Base-by-base conservation (phyloP, 2,888 invertebrate species). In the Saturnia japonica region DNA sequence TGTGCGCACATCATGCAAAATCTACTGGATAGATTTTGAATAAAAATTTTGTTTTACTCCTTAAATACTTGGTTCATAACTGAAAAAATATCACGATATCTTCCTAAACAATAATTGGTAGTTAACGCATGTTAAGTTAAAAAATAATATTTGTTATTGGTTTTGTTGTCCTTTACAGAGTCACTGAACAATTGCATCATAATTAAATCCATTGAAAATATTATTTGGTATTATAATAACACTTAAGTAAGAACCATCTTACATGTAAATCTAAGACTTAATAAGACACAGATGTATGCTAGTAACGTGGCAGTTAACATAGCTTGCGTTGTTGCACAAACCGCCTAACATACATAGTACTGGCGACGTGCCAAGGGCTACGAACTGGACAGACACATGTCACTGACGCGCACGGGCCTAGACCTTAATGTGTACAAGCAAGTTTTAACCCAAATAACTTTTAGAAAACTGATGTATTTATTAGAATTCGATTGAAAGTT, bases 331-430 rank as follows among this genome's bases (percentile, higher is more conserved):
- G 64, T 64, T 54, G 57, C 66, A 54, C 69, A 28, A 60, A 43
- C 60, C 60, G 60, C 60, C 43, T 51, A 64, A 64, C 64, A 64
- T 64, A 64, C 64, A 64, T 40, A 22, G 64, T n/a, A 40, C 40
- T 64, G 64, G 64, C 34, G n/a, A 19, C 1, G 40, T 68, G 71
- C 72, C 71, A 72, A 57, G 8, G 51, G 40, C 68, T 19, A 1
- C 64, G 40, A 40, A 40, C 64, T 34, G 40, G 40, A 40, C 64
- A n/a, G 64, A 57, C 25, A 25, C 57, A 57, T 57, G 64, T 64
- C 64, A 40, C 25, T 64, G 64, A 19, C 40, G 19, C n/a, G n/a
- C 64, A 19, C 40, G 19, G 40, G n/a, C 64, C 64, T 64, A 64
- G 19, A 40, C 34, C 64, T 40, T 64, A 40, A 40, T 64, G 28